A percentile compares a stretch with the other conserved stretches of the same genome.
Conservation (phyloP, 1,140 invertebrate species). For the Cepaea nemoralis region DNA sequence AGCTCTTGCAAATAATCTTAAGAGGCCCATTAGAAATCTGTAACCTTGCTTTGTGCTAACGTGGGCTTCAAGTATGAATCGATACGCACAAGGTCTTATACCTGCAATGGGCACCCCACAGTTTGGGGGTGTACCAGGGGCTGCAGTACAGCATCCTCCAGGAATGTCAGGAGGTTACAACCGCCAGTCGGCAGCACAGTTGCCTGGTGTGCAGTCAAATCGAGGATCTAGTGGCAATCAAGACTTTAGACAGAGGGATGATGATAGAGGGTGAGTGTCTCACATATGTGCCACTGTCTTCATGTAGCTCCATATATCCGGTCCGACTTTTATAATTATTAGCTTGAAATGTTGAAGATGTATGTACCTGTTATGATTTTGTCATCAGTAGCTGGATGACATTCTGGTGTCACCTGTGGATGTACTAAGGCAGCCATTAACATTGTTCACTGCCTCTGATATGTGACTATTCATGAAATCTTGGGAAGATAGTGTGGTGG, state of each 20-base stretch:
- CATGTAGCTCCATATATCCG: too few species aligned
- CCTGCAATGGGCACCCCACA: conserved; percentile 66
- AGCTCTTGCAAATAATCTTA: neutral
- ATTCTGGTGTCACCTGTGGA: too few species aligned
- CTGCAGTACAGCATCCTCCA: conserved; percentile 44
- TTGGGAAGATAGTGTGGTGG: too few species aligned
- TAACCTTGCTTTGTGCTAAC: neutral
- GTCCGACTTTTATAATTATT: too few species aligned
- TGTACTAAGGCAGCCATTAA: too few species aligned
- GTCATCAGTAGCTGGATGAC: too few species aligned
- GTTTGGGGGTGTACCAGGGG: conserved; percentile 63
- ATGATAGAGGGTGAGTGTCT: conserved; percentile 31
- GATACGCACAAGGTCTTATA: conserved; percentile 58
- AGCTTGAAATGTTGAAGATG: too few species aligned
- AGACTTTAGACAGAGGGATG: conserved; percentile 19
- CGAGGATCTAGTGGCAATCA: neutral
- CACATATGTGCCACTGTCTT: too few species aligned
- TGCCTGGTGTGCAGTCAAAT: conserved; percentile 7
- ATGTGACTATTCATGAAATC: too few species aligned
- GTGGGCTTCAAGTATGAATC: conserved; percentile 49
- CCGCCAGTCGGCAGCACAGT: conserved; percentile 39
- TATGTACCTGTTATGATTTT: too few species aligned
- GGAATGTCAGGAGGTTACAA: conserved; percentile 44
- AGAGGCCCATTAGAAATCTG: neutral
- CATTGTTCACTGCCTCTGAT: too few species aligned